phyloP scores from a whole-genome alignment of 1,140 invertebrate genomes.

The Drosophila nasuta region DNA sequence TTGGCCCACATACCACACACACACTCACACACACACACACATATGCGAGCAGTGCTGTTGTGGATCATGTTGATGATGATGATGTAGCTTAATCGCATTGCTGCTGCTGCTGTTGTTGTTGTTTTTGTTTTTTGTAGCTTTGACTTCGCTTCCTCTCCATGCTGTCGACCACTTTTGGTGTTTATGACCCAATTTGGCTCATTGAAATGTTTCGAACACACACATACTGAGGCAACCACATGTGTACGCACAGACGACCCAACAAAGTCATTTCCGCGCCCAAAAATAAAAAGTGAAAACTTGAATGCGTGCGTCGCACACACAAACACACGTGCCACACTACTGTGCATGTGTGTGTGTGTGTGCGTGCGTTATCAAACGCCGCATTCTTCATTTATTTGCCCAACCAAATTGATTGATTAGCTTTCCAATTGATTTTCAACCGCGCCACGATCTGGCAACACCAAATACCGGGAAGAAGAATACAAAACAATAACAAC shows the following conservation, averaged over 20 bases:
- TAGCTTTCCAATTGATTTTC: slow-evolving; percentile 57
- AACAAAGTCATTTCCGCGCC: slow-evolving; percentile 64
- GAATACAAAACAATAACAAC: background rate
- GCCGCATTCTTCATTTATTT: slow-evolving; percentile 70
- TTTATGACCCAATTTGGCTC: slow-evolving; percentile 57
- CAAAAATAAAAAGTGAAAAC: slow-evolving; percentile 79
- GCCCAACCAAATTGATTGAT: slow-evolving; percentile 58
- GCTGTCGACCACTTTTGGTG: slow-evolving; percentile 44
- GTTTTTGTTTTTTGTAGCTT: slow-evolving; percentile 18
- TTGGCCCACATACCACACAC: slow-evolving; percentile 46
- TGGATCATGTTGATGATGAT: slow-evolving; percentile 39
- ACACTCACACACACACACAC: slow-evolving; percentile 1
- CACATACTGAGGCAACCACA: slow-evolving; percentile 6
- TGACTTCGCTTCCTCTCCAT: slow-evolving; percentile 12
- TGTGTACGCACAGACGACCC: background rate
- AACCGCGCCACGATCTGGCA: slow-evolving; percentile 36
- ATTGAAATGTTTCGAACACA: slow-evolving; percentile 47
- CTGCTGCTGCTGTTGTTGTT: slow-evolving; percentile 26
- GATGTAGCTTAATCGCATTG: slow-evolving; percentile 60
- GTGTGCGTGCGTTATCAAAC: slow-evolving; percentile 54
- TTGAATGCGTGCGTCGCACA: slow-evolving; percentile 40
- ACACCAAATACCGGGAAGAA: background rate
- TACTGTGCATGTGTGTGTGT: slow-evolving; percentile 1
- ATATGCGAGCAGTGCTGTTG: slow-evolving; percentile 14
- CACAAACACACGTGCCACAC: slow-evolving; percentile 3